These are phyloP conservation scores for Cheirogaleus major DNA, from an alignment of 2,797 vertebrate genomes.

Conservation along the genomic window DNA sequence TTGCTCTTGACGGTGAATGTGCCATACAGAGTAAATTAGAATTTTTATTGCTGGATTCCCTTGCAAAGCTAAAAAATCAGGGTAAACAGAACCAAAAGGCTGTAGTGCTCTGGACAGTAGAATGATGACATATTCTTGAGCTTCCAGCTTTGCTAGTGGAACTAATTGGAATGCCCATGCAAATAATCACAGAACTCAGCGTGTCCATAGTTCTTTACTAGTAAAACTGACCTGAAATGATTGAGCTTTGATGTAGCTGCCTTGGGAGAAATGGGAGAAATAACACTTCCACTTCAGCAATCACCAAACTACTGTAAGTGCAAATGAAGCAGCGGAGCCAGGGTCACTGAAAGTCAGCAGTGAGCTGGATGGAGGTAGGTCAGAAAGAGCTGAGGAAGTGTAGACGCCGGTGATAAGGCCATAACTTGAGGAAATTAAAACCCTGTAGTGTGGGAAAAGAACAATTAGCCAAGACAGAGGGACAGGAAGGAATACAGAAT, in stretches of 20 bases:
- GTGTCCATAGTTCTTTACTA: neutral
- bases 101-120: neutral
- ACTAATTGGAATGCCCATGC: neutral
- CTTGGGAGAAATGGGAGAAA: neutral
- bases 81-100: neutral
- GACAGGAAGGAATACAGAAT: slow-evolving; percentile 78
- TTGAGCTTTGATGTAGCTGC: neutral
- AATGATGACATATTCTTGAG: neutral
- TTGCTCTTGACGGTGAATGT: neutral
- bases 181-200: neutral
- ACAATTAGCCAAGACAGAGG: slow-evolving; percentile 69
- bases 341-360: neutral
- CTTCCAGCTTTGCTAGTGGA: neutral
- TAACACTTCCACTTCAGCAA: neutral
- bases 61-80: neutral
- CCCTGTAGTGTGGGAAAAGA: slow-evolving; percentile 64
- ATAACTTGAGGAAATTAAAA: slow-evolving; percentile 70
- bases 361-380: neutral
- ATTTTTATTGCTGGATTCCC: neutral
- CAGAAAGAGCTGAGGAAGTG: slow-evolving; percentile 44
- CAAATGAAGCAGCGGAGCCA: neutral
- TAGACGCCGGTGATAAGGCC: neutral
- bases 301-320: neutral
- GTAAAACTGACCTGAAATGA: neutral
- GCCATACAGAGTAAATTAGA: neutral